Evolutionary conservation across 2,888 invertebrate genomes (phyloP), one percentile per base, ranked within the genome.

Genomic region (Pseudeuparius sepicola): DNA sequence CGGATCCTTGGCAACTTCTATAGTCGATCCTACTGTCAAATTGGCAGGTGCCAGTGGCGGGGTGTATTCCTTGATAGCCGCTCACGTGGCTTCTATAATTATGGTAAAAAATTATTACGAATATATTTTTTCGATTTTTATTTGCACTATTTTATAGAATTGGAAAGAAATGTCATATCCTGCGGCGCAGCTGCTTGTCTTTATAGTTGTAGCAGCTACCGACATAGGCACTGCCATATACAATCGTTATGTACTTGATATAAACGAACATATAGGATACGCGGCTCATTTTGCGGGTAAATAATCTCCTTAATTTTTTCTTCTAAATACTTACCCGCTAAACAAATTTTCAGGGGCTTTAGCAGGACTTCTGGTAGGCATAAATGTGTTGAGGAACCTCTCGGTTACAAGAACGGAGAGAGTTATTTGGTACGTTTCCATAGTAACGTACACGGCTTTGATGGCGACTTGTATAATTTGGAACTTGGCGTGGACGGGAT

Each of bases 141-240:
- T n/a, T n/a, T n/a, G n/a, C n/a, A n/a, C n/a, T n/a, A n/a, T n/a
- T 40, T 43, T 46, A 17, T 65, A 90, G 88, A 98, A 98, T 62
- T 98, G 93, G 88, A 70, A 74, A 10, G 92, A 97, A 65, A 98
- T 98, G 97, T 87, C 93, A 54, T 90, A 82, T 57, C 89, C 90
- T 2, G 72, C 84, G 44, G 68, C 87, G 5, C 87, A 96, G 53
- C 67, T 96, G 14, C 56, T 85, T 4, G 75, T 92, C 12, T 86
- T 97, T 55, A 49, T 89, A 0, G 60, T 89, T 4, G 71, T 96
- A 44, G 83, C 85, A 3, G 73, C 69, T 0, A 77, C 82, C 24
- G 97, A 98, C 62, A 69, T 92, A 30, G 87, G 89, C 13, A 80
- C 88, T 7, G 93, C 96, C 0, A 73, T 97, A 17, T 94, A 93